A percentile compares a stretch with the other conserved stretches of the same genome.
These are phyloP conservation scores for Neocloeon triangulifer DNA, from an alignment of 1,140 invertebrate genomes.

Conservation along the genomic window DNA sequence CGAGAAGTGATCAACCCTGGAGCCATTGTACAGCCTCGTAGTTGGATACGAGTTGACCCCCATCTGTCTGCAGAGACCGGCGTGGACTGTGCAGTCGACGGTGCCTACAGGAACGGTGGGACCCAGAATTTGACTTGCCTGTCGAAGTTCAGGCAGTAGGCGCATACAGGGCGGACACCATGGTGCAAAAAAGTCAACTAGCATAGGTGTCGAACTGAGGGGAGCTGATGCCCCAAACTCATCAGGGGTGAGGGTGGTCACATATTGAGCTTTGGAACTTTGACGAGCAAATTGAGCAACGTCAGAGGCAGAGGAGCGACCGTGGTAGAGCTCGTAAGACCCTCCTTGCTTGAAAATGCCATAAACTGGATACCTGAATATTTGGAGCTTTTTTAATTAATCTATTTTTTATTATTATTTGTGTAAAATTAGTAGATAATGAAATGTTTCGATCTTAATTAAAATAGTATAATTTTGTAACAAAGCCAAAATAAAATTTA, in stretches of 20 bases:
- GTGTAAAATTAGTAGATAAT: too few relatives aligned
- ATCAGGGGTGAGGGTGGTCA: constrained; percentile 34
- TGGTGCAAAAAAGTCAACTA: constrained; percentile 61
- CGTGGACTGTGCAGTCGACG: constrained; percentile 32
- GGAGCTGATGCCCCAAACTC: too few relatives aligned
- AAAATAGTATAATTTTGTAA: too few relatives aligned
- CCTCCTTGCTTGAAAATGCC: constrained; percentile 43
- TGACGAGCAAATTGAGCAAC: constrained; percentile 42
- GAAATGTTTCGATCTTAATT: too few relatives aligned
- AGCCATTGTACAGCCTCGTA: constrained; percentile 42
- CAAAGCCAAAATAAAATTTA: background rate
- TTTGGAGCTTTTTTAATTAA: too few relatives aligned
- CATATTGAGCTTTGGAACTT: constrained; percentile 29
- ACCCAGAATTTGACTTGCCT: constrained; percentile 31
- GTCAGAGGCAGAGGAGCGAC: constrained; percentile 34
- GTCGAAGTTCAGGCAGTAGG: constrained; percentile 45
- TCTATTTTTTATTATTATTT: too few relatives aligned
- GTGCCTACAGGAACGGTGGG: constrained; percentile 37
- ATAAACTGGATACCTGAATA: constrained; percentile 42
- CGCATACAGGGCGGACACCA: constrained; percentile 66
- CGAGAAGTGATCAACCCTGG: constrained; percentile 28
- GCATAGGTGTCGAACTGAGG: constrained; percentile 36
- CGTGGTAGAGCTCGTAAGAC: constrained; percentile 47
- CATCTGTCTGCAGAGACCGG: constrained; percentile 27
- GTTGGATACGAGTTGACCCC: constrained; percentile 51